Base-by-base conservation (phyloP, 1,140 invertebrate species). In the Medauroidea extradentata region DNA sequence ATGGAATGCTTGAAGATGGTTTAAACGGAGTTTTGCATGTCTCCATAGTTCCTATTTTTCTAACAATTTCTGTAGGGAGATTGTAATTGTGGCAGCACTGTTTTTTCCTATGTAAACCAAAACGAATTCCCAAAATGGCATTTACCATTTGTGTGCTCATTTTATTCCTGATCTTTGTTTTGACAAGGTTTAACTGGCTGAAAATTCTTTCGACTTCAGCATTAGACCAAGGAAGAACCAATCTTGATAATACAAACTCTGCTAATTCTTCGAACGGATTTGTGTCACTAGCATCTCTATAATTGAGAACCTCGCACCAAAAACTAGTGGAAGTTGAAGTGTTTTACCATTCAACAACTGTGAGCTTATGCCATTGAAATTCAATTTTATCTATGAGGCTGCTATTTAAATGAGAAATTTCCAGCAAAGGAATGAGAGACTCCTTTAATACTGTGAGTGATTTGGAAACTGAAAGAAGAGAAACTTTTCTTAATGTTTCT, bases 231-330 rank as follows among this genome's bases (percentile, higher is more conserved):
- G 53, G 48, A 18, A 61, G 46, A 27, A 27, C 29, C 4, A 57
- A 39, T 2, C 2, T 2, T 3, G 16, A 38, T 1, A 61, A 14
- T 4, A 38, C 53, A 39, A 57, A 57, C 41, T 41, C 19, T n/a
- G 19, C 53, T 24, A 61, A n/a, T n/a, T n/a, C n/a, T n/a, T 5
- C 11, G 16, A 49, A 61, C 23, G 54, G 53, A 39, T 61, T 61
- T 50, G 23, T 27, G n/a, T 48, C 53, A n/a, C 1, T 4, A 18
- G 50, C 39, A 60, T 60, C 58, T n/a, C 13, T 25, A 41, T 54
- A 51, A 50, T 50, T 55, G 4, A 23, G 25, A 39, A 61, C 53
- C 19, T 61, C 53, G 5, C 21, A 11, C 59, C 53, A 57, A 38
- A 60, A 60, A 34, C 29, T 34, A 34, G 46, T 41, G 18, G 19